Evolutionary conservation across 2,113 vertebrate species (phyloP), one percentile per base, ranked within the genome.

Genomic region (Leucosticte australis): DNA sequence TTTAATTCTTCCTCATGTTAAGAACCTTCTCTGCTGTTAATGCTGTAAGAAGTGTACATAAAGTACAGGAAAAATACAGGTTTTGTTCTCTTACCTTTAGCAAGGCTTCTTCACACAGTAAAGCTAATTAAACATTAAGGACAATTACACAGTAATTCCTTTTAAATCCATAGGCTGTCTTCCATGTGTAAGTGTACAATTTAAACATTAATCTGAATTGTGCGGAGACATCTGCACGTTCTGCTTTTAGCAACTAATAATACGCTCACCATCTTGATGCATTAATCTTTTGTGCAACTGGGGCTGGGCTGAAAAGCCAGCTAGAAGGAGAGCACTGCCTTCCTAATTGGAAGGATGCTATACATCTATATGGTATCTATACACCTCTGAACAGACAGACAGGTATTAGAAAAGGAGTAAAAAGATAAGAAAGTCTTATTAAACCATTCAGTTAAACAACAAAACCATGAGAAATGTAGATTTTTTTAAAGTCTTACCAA

Each of bases 401-500:
- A 10, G 4, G 21, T 31, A 33, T 15, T 77, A 30, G 14, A 89
- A 83, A 47, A 28, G 2, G 4, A 42, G 10, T 2, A 35, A 23
- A 89, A 80, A 69, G 14, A 37, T 20, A 11, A 79, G 44, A 71
- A 39, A 20, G 27, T 50, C n/a, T 35, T 35, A 57, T 17, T 80
- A 74, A 71, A 69, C 78, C 76, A 81, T 33, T 63, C 56, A 33
- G 18, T 69, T 93, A 53, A 59, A 79, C 15, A 62, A 41, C 1
- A 1, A 56, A 44, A 52, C 26, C 3, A 16, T 27, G 16, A 68
- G 83, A 77, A 42, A 81, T 2, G 20, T 6, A 71, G 18, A 55
- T 65, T 50, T 50, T 79, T 39, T 14, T 13, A 41, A 41, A 89
- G 41, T 83, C 98, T 98, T 97, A 99, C 99, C 99, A n/a, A 99